These are phyloP conservation scores for Ophiothrix spiculata DNA, from an alignment of 35 echinoderm and acorn worm species.

Conservation along the genomic window DNA sequence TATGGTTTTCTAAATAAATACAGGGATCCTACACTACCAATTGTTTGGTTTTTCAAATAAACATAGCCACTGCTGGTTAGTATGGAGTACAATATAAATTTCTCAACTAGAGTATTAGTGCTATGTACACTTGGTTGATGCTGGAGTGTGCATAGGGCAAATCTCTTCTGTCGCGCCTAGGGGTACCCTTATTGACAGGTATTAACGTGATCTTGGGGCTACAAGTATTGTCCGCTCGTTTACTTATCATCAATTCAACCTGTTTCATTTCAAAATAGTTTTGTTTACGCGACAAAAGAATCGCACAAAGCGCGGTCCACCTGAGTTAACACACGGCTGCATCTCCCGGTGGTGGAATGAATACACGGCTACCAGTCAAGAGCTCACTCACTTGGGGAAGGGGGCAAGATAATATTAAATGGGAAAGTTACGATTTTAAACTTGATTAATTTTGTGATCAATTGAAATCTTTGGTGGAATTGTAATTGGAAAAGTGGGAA, in stretches of 20 bases:
- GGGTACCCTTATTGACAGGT: neutral
- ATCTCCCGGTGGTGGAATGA: too few relatives aligned
- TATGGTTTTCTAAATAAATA: conserved; percentile 6
- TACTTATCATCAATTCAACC: neutral
- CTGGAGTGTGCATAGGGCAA: neutral
- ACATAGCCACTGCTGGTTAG: neutral
- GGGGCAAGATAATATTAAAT: too few relatives aligned
- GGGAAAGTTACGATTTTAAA: too few relatives aligned
- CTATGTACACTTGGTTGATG: neutral
- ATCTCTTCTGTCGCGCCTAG: neutral
- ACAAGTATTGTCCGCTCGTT: neutral
- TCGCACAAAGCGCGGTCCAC: neutral
- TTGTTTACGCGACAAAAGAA: neutral
- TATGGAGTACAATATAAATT: neutral
- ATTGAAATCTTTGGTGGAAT: too few relatives aligned
- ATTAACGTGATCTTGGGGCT: neutral
- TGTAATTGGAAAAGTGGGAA: too few relatives aligned
- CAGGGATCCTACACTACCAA: neutral
- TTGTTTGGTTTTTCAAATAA: conserved; percentile 9
- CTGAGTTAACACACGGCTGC: neutral
- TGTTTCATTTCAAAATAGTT: conserved; percentile 16
- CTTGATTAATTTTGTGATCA: too few relatives aligned
- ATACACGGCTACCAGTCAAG: too few relatives aligned
- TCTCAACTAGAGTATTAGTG: too few relatives aligned
- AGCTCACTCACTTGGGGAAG: too few relatives aligned